Conservation (phyloP, 1,140 invertebrate species). For the Luehdorfia chinensis region DNA sequence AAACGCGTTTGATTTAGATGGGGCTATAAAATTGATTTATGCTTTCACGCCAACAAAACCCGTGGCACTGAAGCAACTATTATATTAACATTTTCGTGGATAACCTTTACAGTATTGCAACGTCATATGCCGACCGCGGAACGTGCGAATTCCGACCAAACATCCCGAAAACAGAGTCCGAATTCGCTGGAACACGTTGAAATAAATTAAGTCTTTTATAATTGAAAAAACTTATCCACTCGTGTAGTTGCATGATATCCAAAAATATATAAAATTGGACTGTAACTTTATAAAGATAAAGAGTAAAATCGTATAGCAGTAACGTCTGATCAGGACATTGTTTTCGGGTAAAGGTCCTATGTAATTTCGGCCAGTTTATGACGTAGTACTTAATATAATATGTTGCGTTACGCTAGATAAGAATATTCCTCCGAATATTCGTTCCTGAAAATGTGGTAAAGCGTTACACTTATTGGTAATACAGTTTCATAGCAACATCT, state of each 20-base stretch:
- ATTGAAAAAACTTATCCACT: constrained; percentile 69
- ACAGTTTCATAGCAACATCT: background rate
- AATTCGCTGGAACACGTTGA: background rate
- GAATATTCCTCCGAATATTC: constrained; percentile 3
- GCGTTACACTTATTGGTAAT: constrained; percentile 6
- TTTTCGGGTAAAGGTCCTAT: constrained; percentile 60
- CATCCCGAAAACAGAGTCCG: constrained; percentile 1
- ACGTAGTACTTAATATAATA: constrained; percentile 42
- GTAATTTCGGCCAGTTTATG: constrained; percentile 69
- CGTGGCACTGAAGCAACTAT: constrained; percentile 74
- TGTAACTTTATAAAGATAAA: constrained; percentile 27
- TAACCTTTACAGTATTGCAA: constrained; percentile 63
- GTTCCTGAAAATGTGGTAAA: constrained; percentile 7
- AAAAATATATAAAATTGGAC: constrained; percentile 34
- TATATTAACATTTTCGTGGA: constrained; percentile 77
- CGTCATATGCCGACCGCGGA: constrained; percentile 37
- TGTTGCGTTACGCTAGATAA: constrained; percentile 16
- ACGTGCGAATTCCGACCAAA: constrained; percentile 30
- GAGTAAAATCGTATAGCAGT: constrained; percentile 25
- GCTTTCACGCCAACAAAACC: constrained; percentile 75
- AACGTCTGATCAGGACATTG: constrained; percentile 45
- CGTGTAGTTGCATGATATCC: constrained; percentile 55
- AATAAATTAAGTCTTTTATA: constrained; percentile 63
- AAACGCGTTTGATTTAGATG: constrained; percentile 79
- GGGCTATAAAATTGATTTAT: constrained; percentile 79